These are phyloP conservation scores for Mamestra brassicae DNA, from an alignment of 2,888 invertebrate species.

Conservation along the genomic window DNA sequence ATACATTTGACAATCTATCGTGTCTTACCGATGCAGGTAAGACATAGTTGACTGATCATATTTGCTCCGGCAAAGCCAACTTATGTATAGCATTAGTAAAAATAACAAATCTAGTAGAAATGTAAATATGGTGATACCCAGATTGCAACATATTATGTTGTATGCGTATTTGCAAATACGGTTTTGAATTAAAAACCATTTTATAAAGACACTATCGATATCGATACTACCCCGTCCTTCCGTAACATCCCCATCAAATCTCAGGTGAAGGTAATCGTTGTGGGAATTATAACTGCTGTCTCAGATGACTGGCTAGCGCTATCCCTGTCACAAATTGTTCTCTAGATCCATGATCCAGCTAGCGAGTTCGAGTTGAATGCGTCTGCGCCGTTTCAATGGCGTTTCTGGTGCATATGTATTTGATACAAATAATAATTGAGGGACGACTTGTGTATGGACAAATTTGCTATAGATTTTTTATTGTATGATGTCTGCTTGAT, in stretches of 20 bases:
- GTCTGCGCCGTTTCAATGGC: constrained; percentile 58
- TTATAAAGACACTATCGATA: constrained; percentile 23
- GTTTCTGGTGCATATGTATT: constrained; percentile 54
- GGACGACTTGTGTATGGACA: constrained; percentile 26
- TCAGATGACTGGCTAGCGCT: constrained; percentile 76
- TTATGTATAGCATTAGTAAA: neutral
- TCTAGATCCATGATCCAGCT: constrained; percentile 71
- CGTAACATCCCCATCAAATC: constrained; percentile 66
- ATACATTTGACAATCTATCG: too few relatives aligned
- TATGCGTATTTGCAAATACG: too few relatives aligned
- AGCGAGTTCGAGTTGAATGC: constrained; percentile 60
- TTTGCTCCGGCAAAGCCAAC: neutral
- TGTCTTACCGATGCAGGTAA: too few relatives aligned
- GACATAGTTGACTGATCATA: neutral
- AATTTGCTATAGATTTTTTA: constrained; percentile 15
- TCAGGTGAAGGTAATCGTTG: constrained; percentile 90
- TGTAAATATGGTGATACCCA: neutral
- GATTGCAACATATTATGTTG: too few relatives aligned
- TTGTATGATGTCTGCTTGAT: neutral
- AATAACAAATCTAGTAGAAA: neutral
- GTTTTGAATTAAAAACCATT: too few relatives aligned
- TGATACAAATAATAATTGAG: constrained; percentile 60
- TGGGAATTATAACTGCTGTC: constrained; percentile 87
- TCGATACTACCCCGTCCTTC: constrained; percentile 42
- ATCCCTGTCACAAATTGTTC: constrained; percentile 83